Percentiles rank a stretch among this genome's conserved stretches.
Evolutionary conservation across 2,797 vertebrate species (phyloP).

Genomic region (Brotula barbata): DNA sequence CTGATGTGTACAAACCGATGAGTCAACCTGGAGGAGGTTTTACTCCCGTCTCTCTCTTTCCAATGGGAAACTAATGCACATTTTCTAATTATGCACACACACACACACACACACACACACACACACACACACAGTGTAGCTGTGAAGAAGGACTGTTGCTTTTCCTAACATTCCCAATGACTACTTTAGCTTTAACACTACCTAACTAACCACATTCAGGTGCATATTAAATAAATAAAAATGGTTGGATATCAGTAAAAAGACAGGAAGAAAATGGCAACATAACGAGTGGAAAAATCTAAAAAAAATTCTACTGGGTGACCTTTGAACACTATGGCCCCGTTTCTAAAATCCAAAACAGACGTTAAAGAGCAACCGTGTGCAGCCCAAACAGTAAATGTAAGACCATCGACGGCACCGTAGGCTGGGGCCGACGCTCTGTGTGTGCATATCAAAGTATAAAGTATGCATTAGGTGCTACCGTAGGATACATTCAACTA

Average conservation of each 20-base stretch:
- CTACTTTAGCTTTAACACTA: conserved; percentile 60
- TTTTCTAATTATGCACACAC: conserved; percentile 43
- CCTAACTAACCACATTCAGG: conserved; percentile 73
- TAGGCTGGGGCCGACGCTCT: conserved; percentile 11
- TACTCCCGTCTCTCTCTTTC: conserved; percentile 39
- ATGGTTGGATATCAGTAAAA: conserved; percentile 57
- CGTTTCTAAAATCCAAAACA: conserved; percentile 20
- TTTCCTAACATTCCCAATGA: conserved; percentile 66
- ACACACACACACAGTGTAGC: conserved; percentile 34
- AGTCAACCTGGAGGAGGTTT: conserved; percentile 20
- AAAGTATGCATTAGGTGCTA: conserved; percentile 38
- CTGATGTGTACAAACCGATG: no score
- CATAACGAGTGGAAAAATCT: conserved; percentile 36
- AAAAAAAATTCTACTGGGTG: conserved; percentile 26
- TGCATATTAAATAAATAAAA: conserved; percentile 71
- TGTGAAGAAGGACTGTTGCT: conserved; percentile 57
- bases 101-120: conserved; percentile 16
- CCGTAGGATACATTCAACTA: conserved; percentile 73
- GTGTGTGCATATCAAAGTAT: conserved; percentile 52
- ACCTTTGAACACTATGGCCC: conserved; percentile 36
- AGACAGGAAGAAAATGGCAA: conserved; percentile 62
- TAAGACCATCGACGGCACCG: conserved; percentile 19
- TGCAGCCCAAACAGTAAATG: conserved; percentile 15
- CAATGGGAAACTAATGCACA: conserved; percentile 47
- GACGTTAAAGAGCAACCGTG: conserved; percentile 20